These are phyloP conservation scores for Araneus ventricosus DNA, from an alignment of 1,140 invertebrate genomes.

Conservation along the genomic window DNA sequence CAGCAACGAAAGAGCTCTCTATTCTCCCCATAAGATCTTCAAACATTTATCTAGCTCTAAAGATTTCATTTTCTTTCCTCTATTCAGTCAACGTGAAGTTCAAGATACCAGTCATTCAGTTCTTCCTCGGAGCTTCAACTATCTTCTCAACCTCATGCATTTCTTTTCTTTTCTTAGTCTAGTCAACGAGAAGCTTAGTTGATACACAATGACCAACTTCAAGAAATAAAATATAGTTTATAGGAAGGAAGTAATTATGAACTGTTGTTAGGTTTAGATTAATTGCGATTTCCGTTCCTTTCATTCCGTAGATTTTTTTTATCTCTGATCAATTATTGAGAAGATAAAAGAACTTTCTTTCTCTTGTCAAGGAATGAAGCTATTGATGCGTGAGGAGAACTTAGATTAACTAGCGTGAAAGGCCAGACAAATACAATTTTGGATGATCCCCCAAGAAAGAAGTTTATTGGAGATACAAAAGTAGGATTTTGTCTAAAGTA, in stretches of 20 bases:
- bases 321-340: not conserved
- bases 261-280: not conserved
- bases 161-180: not conserved
- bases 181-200: not conserved
- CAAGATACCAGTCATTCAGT: too few species aligned
- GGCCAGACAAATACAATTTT: not conserved
- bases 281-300: constrained; percentile 10
- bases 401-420: not conserved
- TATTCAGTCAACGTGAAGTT: too few species aligned
- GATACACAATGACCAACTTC: not conserved
- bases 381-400: not conserved
- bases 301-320: not conserved
- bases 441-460: not conserved
- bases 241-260: constrained; percentile 5
- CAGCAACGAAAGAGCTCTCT: too few species aligned
- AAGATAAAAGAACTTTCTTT: constrained; percentile 3
- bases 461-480: not conserved
- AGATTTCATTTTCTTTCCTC: too few species aligned
- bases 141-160: too few species aligned
- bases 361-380: not conserved
- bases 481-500: not conserved
- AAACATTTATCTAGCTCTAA: too few species aligned
- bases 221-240: not conserved
- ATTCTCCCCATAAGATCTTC: too few species aligned
- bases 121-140: too few species aligned